These are phyloP conservation scores for Tiaroga cobitis DNA, from an alignment of 2,797 vertebrate genomes.

Conservation along the genomic window DNA sequence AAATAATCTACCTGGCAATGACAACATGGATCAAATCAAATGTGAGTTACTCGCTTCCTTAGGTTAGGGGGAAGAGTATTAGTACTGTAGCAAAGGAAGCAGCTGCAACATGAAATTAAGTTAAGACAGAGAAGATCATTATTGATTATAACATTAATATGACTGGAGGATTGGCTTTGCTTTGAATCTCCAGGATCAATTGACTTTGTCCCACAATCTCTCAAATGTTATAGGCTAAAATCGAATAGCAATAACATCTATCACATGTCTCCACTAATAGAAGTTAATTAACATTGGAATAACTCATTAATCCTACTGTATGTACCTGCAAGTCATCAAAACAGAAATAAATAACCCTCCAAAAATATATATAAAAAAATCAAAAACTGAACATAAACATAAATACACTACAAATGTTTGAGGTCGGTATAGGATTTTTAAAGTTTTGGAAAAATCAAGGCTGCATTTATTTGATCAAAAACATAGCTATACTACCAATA, in stretches of 20 bases:
- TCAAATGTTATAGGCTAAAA: neutral
- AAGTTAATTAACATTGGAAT: neutral
- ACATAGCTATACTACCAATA: neutral
- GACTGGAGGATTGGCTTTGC: constrained; percentile 34
- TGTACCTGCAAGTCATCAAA: neutral
- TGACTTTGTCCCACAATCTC: constrained; percentile 10
- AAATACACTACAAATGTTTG: neutral
- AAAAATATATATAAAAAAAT: neutral
- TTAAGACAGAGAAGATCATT: constrained; percentile 36
- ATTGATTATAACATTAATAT: constrained; percentile 41
- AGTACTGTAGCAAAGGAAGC: constrained; percentile 7
- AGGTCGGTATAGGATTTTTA: neutral
- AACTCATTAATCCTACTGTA: neutral
- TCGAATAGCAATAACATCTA: neutral
- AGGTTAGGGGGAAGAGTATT: neutral
- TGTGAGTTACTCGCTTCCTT: constrained; percentile 2
- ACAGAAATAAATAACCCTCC: neutral
- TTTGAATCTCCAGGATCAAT: constrained; percentile 36
- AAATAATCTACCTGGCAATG: neutral
- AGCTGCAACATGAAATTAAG: constrained; percentile 21
- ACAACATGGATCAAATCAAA: neutral
- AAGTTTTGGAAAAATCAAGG: neutral
- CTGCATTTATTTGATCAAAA: neutral
- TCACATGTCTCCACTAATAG: neutral
- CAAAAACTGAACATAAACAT: neutral